These are phyloP conservation scores for Agrilus planipennis DNA, from an alignment of 1,140 invertebrate genomes.

Conservation along the genomic window DNA sequence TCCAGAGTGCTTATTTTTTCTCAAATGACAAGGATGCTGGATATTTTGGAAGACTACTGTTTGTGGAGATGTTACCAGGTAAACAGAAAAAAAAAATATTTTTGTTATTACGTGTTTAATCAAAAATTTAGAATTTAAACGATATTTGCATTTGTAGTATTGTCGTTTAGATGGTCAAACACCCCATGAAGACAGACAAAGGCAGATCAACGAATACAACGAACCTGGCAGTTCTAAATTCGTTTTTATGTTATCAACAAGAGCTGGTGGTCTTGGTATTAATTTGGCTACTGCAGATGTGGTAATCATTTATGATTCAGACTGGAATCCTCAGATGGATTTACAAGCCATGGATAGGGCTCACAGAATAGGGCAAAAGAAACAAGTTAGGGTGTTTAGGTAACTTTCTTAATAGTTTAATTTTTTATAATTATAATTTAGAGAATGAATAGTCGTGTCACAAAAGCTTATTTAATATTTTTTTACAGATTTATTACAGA, in stretches of 20 bases:
- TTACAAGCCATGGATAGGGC: slow-evolving; percentile 56
- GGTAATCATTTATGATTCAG: slow-evolving; percentile 63
- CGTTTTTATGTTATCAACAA: slow-evolving; percentile 41
- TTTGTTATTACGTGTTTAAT: neutral
- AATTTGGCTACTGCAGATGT: slow-evolving; percentile 62
- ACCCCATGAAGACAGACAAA: slow-evolving; percentile 90
- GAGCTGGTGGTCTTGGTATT: slow-evolving; percentile 58
- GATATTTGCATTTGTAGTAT: slow-evolving; percentile 46
- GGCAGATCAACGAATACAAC: slow-evolving; percentile 94
- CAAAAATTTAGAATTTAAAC: neutral
- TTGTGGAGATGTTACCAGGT: slow-evolving; percentile 75
- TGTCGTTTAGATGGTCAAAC: slow-evolving; percentile 96
- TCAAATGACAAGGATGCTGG: slow-evolving; percentile 98
- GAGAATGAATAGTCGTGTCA: too few species aligned
- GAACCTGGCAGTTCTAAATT: slow-evolving; percentile 59
- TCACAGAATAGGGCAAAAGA: slow-evolving; percentile 61
- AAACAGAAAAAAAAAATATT: slow-evolving; percentile 11
- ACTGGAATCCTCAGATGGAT: slow-evolving; percentile 66
- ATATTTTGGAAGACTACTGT: slow-evolving; percentile 98
- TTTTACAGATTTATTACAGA: slow-evolving; percentile 94
- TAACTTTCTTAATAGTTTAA: neutral
- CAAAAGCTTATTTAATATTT: too few species aligned
- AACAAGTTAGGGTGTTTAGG: slow-evolving; percentile 44
- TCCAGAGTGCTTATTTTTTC: slow-evolving; percentile 95
- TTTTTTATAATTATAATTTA: neutral